These are phyloP conservation scores for Lamellibrachia satsuma DNA, from an alignment of 2,888 invertebrate species.

Conservation along the genomic window DNA sequence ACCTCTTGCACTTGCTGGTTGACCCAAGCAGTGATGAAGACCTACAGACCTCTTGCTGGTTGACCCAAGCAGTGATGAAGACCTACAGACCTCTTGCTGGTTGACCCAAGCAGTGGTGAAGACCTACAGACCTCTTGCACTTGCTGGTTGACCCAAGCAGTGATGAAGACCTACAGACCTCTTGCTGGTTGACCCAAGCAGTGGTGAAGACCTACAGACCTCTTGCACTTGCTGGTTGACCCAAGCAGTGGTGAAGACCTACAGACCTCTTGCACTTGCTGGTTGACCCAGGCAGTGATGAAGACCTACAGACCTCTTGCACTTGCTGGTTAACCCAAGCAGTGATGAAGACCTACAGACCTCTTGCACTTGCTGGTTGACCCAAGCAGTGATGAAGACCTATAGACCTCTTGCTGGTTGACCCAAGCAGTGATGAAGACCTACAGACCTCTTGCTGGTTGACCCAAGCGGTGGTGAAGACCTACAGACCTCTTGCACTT, in stretches of 20 bases:
- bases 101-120: background rate
- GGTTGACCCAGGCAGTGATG: constrained; percentile 8
- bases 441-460: no score
- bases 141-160: constrained; percentile 17
- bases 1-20: constrained; percentile 26
- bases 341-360: no score
- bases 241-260: constrained; percentile 29
- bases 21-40: constrained; percentile 7
- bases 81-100: constrained; percentile 33
- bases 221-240: constrained; percentile 25
- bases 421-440: no score
- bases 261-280: constrained; percentile 26
- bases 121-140: constrained; percentile 33
- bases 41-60: constrained; percentile 31
- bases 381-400: no score
- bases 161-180: constrained; percentile 31
- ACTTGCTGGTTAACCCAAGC: no score
- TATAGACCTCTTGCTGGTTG: no score
- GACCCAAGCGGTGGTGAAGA: no score
- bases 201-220: constrained; percentile 30
- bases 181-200: constrained; percentile 12
- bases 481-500: no score
- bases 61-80: background rate
- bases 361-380: no score
- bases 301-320: background rate